Evolutionary conservation across 2,797 vertebrate genomes (phyloP), one percentile per base, ranked within the genome.

Genomic region (Poeciliopsis gracilis): DNA sequence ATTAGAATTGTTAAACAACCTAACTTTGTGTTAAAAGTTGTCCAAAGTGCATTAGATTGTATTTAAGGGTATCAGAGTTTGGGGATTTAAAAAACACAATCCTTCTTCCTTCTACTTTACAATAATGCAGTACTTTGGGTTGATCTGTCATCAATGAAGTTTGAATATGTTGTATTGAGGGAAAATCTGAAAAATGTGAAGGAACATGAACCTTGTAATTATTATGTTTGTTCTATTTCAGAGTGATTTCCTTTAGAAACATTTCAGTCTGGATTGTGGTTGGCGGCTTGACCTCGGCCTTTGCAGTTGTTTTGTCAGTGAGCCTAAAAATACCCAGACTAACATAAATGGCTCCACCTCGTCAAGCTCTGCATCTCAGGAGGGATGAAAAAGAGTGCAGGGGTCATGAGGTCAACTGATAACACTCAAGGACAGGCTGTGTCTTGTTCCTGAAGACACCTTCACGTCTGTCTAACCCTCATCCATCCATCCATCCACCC

Each of bases 351-450:
- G 2, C 46, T 49, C 7, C 74, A 47, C 15, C 4, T 28, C 11
- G 33, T 47, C 28, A 38, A 41, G 1, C 1, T 2, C 49, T 72
- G 46, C 28, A 16, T 74, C 79, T 82, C 46, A 85, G 61, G 36
- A 49, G 76, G n/a, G 25, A 67, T 20, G 74, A 80, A 72, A 75
- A 66, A 82, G 75, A 82, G 43, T 72, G n/a, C 75, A 78, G 72
- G 73, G 87, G 88, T 89, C 79, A 89, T 41, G n/a, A 87, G 91
- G 90, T 91, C 85, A 91, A 80, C 80, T 55, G 94, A 92, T 94
- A 89, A 90, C 77, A 79, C 59, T 49, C 38, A 76, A 86, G 72
- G 87, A 86, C 91, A 89, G 90, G 90, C 89, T 84, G 87, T 66
- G 84, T 86, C 89, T 92, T 91, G 91, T 93, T 92, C 91, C 78